phyloP scores from a whole-genome alignment of 1,140 invertebrate species.

The Danaus plexippus region DNA sequence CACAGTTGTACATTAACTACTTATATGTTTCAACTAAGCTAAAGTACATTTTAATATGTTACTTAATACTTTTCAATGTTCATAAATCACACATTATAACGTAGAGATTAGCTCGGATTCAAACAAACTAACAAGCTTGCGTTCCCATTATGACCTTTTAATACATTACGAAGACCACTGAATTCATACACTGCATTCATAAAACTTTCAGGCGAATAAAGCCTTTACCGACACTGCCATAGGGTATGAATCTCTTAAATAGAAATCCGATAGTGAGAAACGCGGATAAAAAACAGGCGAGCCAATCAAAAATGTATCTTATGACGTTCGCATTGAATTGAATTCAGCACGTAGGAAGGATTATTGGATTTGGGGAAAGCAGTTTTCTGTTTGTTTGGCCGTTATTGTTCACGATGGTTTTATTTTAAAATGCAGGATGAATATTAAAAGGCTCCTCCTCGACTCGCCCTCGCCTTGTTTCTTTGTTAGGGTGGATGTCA shows the following conservation, averaged over 20 bases:
- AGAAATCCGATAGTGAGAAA: too few species aligned
- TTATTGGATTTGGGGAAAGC: conserved; percentile 2
- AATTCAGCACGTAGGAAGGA: not conserved
- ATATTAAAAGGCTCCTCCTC: conserved; percentile 10
- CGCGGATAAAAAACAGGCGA: too few species aligned
- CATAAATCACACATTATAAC: too few species aligned
- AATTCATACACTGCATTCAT: conserved; percentile 10
- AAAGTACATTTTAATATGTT: too few species aligned
- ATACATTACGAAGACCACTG: conserved; percentile 10
- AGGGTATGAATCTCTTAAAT: too few species aligned
- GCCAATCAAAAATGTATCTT: conserved; percentile 9
- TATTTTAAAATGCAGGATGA: conserved; percentile 10
- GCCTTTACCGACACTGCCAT: not conserved
- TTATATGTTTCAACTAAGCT: too few species aligned
- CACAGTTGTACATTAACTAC: too few species aligned
- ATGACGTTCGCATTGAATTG: not conserved
- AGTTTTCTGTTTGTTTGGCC: conserved; percentile 4
- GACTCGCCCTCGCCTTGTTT: not conserved
- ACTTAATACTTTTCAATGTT: too few species aligned
- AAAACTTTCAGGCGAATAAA: conserved; percentile 2
- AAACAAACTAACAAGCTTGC: conserved; percentile 13
- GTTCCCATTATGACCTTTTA: conserved; percentile 11
- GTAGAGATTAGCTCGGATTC: not conserved
- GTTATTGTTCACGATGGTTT: conserved; percentile 3
- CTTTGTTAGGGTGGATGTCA: too few species aligned